A percentile compares a stretch with the other conserved stretches of the same genome.
These are phyloP conservation scores for Sinotaia quadrata DNA, from an alignment of 2,888 invertebrate genomes.

Conservation along the genomic window DNA sequence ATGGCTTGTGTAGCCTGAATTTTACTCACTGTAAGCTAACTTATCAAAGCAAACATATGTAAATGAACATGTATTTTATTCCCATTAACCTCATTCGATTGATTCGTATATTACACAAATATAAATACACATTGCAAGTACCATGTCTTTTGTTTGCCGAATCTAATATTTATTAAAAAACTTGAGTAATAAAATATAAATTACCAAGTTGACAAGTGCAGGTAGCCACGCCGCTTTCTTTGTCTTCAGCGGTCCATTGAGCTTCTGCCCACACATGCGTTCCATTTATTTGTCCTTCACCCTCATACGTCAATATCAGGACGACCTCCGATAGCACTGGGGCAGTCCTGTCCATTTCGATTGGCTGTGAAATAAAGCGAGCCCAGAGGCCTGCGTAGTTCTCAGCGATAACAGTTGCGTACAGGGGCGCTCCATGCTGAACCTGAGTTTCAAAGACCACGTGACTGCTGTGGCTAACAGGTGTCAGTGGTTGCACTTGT, in stretches of 20 bases:
- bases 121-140: too few relatives aligned
- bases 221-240: slow-evolving; percentile 6
- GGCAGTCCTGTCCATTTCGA: slow-evolving; percentile 43
- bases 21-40: too few relatives aligned
- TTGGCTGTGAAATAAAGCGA: slow-evolving; percentile 33
- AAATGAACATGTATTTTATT: too few relatives aligned
- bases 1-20: too few relatives aligned
- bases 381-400: slow-evolving; percentile 44
- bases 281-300: slow-evolving; percentile 21
- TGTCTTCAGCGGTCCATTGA: slow-evolving; percentile 8
- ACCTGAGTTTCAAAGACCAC: slow-evolving; percentile 27
- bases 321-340: slow-evolving; percentile 31
- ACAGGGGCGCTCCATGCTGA: slow-evolving; percentile 39
- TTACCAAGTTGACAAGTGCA: slow-evolving; percentile 12
- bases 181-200: too few relatives aligned
- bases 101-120: too few relatives aligned
- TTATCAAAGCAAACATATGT: too few relatives aligned
- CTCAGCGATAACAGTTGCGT: slow-evolving; percentile 40
- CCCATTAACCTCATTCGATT: too few relatives aligned
- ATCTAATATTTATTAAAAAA: too few relatives aligned
- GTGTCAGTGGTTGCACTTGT: slow-evolving; percentile 35
- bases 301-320: slow-evolving; percentile 11
- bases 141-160: too few relatives aligned
- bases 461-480: slow-evolving; percentile 25
- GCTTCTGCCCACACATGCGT: slow-evolving; percentile 10